Percentiles rank a stretch among this genome's conserved stretches.
Evolutionary conservation across 2,888 invertebrate genomes (phyloP).

Genomic region (Fragum fragum): DNA sequence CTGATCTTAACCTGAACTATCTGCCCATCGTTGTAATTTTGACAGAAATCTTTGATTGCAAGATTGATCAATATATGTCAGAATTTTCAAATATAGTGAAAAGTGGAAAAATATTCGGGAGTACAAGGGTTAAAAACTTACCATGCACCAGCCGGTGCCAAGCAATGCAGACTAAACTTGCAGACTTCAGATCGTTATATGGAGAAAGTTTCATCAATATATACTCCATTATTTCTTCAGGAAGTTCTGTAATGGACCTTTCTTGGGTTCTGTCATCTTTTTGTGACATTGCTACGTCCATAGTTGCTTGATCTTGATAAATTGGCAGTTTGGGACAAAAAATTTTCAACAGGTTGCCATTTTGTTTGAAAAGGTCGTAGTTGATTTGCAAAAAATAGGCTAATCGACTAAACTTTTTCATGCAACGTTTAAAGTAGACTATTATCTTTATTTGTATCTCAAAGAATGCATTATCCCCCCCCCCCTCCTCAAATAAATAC

Average conservation of each 20-base stretch:
- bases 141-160: slow-evolving; percentile 95
- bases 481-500: no score
- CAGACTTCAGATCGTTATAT: slow-evolving; percentile 95
- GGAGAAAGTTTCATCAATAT: slow-evolving; percentile 96
- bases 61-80: no score
- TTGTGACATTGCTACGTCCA: background rate
- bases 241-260: slow-evolving; percentile 90
- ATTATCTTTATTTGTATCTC: no score
- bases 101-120: no score
- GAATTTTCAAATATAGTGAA: no score
- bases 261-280: background rate
- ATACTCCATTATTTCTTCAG: slow-evolving; percentile 97
- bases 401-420: background rate
- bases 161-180: slow-evolving; percentile 94
- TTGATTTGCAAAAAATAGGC: background rate
- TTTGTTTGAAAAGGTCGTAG: background rate
- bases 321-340: no score
- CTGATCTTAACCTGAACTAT: no score
- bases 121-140: no score
- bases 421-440: no score
- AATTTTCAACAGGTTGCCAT: slow-evolving; percentile 7
- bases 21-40: no score
- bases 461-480: no score
- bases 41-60: no score
- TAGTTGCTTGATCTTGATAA: background rate